Evolutionary conservation across 2,888 invertebrate genomes (phyloP), one percentile per base, ranked within the genome.

Genomic region (Drosophila limbata): DNA sequence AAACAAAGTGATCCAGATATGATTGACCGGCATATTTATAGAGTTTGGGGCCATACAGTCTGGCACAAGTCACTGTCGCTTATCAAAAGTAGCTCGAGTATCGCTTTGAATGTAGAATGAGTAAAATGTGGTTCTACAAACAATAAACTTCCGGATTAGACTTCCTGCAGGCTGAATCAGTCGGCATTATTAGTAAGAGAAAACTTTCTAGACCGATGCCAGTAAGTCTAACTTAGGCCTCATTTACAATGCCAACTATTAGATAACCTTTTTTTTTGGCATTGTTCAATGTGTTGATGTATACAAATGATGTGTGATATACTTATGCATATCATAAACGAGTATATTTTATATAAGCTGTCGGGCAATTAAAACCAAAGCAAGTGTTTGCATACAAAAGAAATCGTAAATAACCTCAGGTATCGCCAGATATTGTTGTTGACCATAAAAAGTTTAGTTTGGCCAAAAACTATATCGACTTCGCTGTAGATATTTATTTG

Each of bases 361-460:
- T 1, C 35, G 17, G 57, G 70, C 84, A 84, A 84, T 84, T 79
- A 84, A 86, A 84, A 75, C 28, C 81, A 69, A 74, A 72, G 66
- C 75, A 75, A 84, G 86, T 84, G 77, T 86, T 77, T 59, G 71
- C 79, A 61, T 48, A 76, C 61, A 70, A 79, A 74, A 84, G 81
- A 79, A 84, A 82, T 77, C 80, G 71, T 70, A 77, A 81, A 77
- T 73, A 84, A 72, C 71, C 69, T 10, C 53, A 70, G 71, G 70
- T 60, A 39, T 28, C 8, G 42, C 13, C 55, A 47, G 21, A 9
- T 39, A 35, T 56, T 11, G 8, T 44, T 48, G 48, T 40, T 56
- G 60, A 25, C 59, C 39, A 48, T 42, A 40, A 56, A 59, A 21
- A 31, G 47, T 50, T 65, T 47, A 55, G 62, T 73, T 65, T 68